Conservation (phyloP, 2,888 invertebrate species). For the Lapara coniferarum region DNA sequence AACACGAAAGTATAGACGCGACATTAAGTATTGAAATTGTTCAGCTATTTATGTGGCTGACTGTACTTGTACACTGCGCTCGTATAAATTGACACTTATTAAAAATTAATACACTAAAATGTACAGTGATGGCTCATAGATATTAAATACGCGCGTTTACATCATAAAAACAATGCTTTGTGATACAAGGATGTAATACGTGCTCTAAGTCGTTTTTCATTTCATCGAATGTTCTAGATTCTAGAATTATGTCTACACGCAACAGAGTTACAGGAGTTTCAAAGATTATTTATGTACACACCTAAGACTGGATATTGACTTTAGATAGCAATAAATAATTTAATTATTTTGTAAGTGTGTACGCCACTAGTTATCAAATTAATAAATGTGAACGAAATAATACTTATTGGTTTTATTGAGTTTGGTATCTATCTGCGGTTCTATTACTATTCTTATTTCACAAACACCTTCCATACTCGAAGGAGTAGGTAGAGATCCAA, state of each 20-base stretch:
- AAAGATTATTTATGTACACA: slow-evolving; percentile 51
- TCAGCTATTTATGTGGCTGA: too few relatives aligned
- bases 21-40: too few relatives aligned
- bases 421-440: background rate
- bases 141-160: too few relatives aligned
- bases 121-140: too few relatives aligned
- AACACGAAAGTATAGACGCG: too few relatives aligned
- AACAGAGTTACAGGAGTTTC: slow-evolving; percentile 29
- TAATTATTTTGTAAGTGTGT: slow-evolving; percentile 21
- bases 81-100: too few relatives aligned
- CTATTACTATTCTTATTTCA: background rate
- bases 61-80: too few relatives aligned
- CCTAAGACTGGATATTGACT: slow-evolving; percentile 50
- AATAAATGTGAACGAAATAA: background rate
- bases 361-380: slow-evolving; percentile 3
- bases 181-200: too few relatives aligned
- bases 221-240: too few relatives aligned
- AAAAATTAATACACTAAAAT: too few relatives aligned
- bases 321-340: slow-evolving; percentile 32
- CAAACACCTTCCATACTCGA: slow-evolving; percentile 28
- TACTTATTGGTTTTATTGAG: background rate
- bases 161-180: too few relatives aligned
- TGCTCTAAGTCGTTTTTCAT: too few relatives aligned
- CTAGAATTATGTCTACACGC: background rate
- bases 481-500: background rate